Base-by-base conservation (phyloP, 2,797 vertebrate genomes). In the Erithacus rubecula region DNA sequence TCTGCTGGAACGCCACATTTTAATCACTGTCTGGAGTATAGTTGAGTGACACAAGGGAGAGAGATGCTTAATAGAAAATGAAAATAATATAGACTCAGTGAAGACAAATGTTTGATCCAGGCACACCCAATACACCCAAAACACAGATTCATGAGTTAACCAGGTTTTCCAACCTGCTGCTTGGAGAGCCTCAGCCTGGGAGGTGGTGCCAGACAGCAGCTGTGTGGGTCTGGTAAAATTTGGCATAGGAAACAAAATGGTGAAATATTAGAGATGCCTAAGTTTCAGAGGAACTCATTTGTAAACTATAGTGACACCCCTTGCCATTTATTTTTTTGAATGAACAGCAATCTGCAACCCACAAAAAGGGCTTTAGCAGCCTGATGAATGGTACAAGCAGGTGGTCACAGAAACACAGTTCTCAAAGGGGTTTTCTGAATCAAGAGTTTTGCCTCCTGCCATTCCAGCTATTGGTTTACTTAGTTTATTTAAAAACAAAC, bases 31-130 rank as follows among this genome's bases (percentile, higher is more conserved):
- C 80, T 91, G 71, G 92, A 94, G 88, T 65, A 94, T 3, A 91
- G 79, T 5, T 88, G 85, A 92, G 77, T 82, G 92, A 90, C 94
- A 96, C 77, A 76, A 93, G 83, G 89, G 83, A 91, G 81, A 94
- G 46, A 92, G 96, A 95, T 81, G 58, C 68, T 93, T 91, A 87
- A 93, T 53, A 91, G 43, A 93, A 88, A 60, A 86, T 59, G 83
- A 90, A 93, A 96, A 94, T 87, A 86, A 90, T 79, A 89, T 0
- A 91, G 91, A 93, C 36, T 51, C 29, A 11, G 34, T 9, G 63
- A 94, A 96, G 77, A 91, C 86, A 95, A 96, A 91, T n/a, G 88
- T 65, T 90, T 67, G 78, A 83, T 84, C 70, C 65, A 86, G 78
- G 56, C 91, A 94, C 72, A 88, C 60, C 32, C 49, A 83, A 36